phyloP scores from a whole-genome alignment of 1,140 invertebrate genomes.

The Cepaea nemoralis region DNA sequence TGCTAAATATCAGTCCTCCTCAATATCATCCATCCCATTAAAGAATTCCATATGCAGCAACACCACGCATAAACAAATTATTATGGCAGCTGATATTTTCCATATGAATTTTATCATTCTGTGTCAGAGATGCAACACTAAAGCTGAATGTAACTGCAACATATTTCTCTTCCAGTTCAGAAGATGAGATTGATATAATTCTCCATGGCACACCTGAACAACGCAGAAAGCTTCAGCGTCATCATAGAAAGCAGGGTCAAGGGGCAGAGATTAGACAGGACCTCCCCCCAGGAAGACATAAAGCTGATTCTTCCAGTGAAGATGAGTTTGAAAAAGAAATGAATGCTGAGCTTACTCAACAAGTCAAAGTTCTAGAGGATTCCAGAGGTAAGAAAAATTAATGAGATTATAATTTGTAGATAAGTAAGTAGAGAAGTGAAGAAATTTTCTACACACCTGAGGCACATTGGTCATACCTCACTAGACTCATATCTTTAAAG shows the following conservation, averaged over 20 bases:
- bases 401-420: not conserved
- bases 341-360: slow-evolving; percentile 59
- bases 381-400: slow-evolving; percentile 44
- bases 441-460: too few relatives aligned
- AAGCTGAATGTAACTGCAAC: too few relatives aligned
- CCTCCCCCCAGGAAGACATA: not conserved
- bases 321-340: slow-evolving; percentile 70
- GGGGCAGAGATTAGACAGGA: slow-evolving; percentile 30
- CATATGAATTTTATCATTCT: too few relatives aligned
- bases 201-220: slow-evolving; percentile 60
- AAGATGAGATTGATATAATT: slow-evolving; percentile 64
- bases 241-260: slow-evolving; percentile 34
- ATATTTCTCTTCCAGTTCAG: slow-evolving; percentile 61
- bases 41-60: too few relatives aligned
- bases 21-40: too few relatives aligned
- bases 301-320: slow-evolving; percentile 50
- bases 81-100: too few relatives aligned
- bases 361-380: slow-evolving; percentile 58
- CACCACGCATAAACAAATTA: too few relatives aligned
- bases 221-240: slow-evolving; percentile 47
- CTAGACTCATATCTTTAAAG: too few relatives aligned
- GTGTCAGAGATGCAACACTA: too few relatives aligned
- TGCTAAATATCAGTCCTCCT: too few relatives aligned
- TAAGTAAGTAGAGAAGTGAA: too few relatives aligned
- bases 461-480: too few relatives aligned